A percentile compares a stretch with the other conserved stretches of the same genome.
phyloP scores from a whole-genome alignment of 2,888 invertebrate genomes.

The Troides aeacus region DNA sequence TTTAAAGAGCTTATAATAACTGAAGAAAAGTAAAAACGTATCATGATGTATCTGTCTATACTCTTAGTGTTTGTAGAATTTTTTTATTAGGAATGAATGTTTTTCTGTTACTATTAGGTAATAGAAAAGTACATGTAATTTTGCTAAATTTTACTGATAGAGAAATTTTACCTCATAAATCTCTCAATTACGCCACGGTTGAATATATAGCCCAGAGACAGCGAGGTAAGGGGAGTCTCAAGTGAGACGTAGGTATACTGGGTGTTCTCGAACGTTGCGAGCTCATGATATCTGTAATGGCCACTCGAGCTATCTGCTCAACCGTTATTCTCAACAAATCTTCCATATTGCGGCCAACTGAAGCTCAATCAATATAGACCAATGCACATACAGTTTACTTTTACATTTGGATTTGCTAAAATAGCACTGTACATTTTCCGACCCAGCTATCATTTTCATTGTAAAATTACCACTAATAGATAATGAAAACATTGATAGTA shows the following conservation, averaged over 20 bases:
- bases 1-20: not conserved
- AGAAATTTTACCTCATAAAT: constrained; percentile 28
- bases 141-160: constrained; percentile 15
- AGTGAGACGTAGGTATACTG: constrained; percentile 59
- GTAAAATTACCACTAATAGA: constrained; percentile 15
- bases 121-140: constrained; percentile 1
- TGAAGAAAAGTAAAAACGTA: not conserved
- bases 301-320: constrained; percentile 73
- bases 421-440: constrained; percentile 27
- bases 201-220: constrained; percentile 33
- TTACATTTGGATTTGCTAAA: constrained; percentile 48
- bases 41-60: not conserved
- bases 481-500: not conserved
- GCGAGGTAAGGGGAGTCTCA: constrained; percentile 48
- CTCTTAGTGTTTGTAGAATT: not conserved
- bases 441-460: constrained; percentile 13
- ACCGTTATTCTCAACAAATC: constrained; percentile 74
- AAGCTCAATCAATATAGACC: constrained; percentile 57
- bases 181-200: constrained; percentile 47
- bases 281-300: constrained; percentile 75
- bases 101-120: too few relatives aligned
- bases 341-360: constrained; percentile 67
- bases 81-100: not conserved
- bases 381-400: constrained; percentile 50
- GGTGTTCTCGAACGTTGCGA: constrained; percentile 59